Percentiles rank a stretch among this genome's conserved stretches.
Conservation (phyloP, 2,797 vertebrate species). For the Acanthiza pusilla region DNA sequence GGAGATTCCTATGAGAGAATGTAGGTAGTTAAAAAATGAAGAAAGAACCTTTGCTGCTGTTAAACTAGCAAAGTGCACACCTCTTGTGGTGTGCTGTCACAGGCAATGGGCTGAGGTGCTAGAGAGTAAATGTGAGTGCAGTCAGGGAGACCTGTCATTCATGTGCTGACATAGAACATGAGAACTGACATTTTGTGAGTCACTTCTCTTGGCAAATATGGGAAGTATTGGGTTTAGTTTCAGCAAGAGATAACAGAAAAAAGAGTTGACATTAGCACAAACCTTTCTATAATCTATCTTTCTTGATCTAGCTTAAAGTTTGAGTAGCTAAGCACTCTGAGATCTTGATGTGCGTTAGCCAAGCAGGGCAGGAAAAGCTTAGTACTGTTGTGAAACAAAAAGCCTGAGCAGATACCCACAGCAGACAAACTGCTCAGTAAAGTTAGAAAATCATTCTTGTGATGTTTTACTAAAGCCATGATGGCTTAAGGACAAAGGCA, state of each 20-base stretch:
- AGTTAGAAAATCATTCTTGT: not conserved
- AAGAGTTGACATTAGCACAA: not conserved
- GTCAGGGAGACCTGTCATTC: not conserved
- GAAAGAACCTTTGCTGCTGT: not conserved
- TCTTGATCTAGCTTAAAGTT: not conserved
- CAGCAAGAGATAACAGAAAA: not conserved
- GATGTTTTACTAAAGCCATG: not conserved
- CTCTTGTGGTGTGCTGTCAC: not conserved
- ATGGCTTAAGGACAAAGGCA: not conserved
- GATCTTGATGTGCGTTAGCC: not conserved
- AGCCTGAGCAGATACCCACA: not conserved
- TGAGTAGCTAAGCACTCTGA: not conserved
- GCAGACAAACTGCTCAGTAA: not conserved
- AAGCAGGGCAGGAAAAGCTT: not conserved
- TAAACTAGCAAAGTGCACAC: not conserved
- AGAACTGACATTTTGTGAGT: not conserved
- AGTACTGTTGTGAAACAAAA: not conserved
- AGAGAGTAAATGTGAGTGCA: not conserved
- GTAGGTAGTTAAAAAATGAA: not conserved
- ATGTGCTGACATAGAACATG: not conserved
- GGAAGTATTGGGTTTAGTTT: not conserved
- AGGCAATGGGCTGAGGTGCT: not conserved
- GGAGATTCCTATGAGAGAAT: not conserved
- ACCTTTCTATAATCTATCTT: not conserved
- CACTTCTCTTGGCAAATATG: not conserved